Conservation (phyloP, 2,888 invertebrate genomes). For the Drosophila kanekoi region DNA sequence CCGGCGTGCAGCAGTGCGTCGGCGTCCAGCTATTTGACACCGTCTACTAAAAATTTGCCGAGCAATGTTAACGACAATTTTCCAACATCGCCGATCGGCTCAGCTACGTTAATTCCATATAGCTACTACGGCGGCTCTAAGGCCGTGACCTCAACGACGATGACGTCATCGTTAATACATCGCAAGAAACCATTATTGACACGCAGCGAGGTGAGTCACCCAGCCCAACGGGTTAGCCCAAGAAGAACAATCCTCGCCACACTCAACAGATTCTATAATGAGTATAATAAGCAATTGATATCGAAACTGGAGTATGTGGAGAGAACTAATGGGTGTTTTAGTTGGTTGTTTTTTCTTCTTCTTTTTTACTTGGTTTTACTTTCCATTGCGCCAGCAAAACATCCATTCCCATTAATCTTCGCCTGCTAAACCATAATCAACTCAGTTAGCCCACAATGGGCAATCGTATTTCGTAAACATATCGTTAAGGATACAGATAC, state of each 20-base stretch:
- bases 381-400: background rate
- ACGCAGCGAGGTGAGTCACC: constrained; percentile 86
- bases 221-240: constrained; percentile 2
- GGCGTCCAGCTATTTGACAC: constrained; percentile 40
- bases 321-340: background rate
- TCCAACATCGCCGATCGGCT: constrained; percentile 33
- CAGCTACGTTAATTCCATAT: constrained; percentile 52
- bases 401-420: background rate
- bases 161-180: constrained; percentile 84
- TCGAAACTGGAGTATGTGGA: background rate
- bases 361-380: background rate
- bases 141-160: constrained; percentile 46
- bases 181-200: constrained; percentile 84
- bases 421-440: background rate
- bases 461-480: background rate
- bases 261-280: constrained; percentile 5
- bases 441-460: too few relatives aligned
- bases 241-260: constrained; percentile 7
- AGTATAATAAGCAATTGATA: background rate
- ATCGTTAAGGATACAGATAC: background rate
- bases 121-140: constrained; percentile 34
- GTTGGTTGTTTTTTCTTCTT: background rate
- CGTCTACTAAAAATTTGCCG: constrained; percentile 29
- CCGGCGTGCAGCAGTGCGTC: constrained; percentile 20
- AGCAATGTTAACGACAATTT: constrained; percentile 12